Conservation (phyloP, 2,113 vertebrate genomes). For the Rhipidura dahli region DNA sequence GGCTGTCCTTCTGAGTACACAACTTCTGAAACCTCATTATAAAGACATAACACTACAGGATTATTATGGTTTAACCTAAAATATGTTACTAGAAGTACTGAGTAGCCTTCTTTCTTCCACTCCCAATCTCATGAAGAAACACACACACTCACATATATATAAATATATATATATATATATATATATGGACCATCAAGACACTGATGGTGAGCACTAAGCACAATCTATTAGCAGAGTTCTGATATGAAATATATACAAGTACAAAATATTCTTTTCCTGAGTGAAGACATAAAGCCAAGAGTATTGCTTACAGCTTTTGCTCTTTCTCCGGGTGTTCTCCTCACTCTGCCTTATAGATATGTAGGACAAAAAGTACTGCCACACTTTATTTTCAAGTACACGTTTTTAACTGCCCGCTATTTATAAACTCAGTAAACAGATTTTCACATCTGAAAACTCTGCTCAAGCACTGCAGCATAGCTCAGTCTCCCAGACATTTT, state of each 20-base stretch:
- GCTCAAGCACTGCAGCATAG: neutral
- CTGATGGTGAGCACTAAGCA: neutral
- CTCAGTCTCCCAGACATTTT: neutral
- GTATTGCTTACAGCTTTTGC: neutral
- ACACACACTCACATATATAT: neutral
- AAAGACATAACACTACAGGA: neutral
- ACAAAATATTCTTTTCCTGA: neutral
- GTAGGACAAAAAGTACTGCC: neutral
- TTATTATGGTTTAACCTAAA: neutral
- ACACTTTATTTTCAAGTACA: neutral
- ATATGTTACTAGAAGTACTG: neutral
- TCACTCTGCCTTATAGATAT: neutral
- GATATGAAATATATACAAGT: neutral
- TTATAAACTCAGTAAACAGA: neutral
- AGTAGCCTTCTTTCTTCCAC: neutral
- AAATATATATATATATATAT: neutral
- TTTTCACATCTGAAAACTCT: neutral
- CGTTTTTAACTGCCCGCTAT: neutral
- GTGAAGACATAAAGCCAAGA: neutral
- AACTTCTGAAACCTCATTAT: neutral
- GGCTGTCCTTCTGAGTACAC: neutral
- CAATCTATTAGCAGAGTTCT: neutral
- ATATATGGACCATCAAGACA: neutral
- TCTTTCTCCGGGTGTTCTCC: neutral
- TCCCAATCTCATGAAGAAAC: neutral